Evolutionary conservation across 1,140 invertebrate genomes (phyloP).

Genomic region (Pissodes strobi): DNA sequence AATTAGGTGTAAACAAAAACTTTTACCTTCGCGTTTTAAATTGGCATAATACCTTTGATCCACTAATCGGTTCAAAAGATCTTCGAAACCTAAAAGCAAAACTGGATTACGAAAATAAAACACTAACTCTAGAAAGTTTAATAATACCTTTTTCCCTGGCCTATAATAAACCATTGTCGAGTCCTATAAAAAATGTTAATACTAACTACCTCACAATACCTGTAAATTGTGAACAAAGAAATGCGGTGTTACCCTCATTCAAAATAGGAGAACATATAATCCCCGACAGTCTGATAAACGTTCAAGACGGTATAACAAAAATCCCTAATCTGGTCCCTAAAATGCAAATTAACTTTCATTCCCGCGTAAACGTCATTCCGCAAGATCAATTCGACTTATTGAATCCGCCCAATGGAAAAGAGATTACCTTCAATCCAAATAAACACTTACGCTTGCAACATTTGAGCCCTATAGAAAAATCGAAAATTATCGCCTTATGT

Average conservation of each 20-base stretch:
- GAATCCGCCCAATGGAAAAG: background rate
- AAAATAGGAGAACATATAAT: background rate
- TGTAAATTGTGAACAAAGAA: no score
- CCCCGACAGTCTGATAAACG: background rate
- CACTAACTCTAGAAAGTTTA: background rate
- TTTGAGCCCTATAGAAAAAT: background rate
- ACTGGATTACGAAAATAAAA: constrained; percentile 1
- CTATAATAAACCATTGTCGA: background rate
- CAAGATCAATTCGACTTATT: background rate
- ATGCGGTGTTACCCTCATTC: background rate
- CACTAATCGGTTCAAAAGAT: background rate
- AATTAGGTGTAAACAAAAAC: background rate
- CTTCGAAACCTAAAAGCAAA: background rate
- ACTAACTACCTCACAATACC: background rate
- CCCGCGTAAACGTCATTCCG: background rate
- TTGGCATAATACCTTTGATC: constrained; percentile 6
- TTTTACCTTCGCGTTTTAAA: background rate
- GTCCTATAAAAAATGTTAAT: background rate
- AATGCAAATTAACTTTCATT: background rate
- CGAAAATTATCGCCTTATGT: no score
- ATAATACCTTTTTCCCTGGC: background rate
- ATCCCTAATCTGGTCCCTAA: background rate
- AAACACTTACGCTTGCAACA: background rate
- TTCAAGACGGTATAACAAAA: background rate
- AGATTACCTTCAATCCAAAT: background rate